Base-by-base conservation (phyloP, 1,140 invertebrate genomes). In the Eufriesea mexicana region DNA sequence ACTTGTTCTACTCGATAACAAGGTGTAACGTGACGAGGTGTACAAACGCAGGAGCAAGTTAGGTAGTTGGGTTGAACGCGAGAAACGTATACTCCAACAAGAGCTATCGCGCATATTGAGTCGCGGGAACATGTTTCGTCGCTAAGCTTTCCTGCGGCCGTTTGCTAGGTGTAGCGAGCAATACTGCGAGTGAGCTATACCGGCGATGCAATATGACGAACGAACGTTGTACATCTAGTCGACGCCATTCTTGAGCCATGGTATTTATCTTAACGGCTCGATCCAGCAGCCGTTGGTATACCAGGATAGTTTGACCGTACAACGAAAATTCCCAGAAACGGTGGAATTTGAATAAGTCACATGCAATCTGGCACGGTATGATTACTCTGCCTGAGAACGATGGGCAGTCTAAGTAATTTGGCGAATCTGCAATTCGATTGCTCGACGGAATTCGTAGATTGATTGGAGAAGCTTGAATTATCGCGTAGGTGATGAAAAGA, bases 201-300 rank as follows among this genome's bases (percentile, higher is more conserved):
- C 47, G 28, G 73, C 68, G 82, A 87, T 87, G 86, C 84, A 66
- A 83, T 83, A 78, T 78, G 74, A 70, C 66, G 80, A 75, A 83
- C 67, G 74, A 78, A 78, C 59, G 51, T 54, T 51, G 62, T 51
- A 55, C 28, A n/a, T 54, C 64, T 68, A 55, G 45, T 25, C 45
- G 54, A 74, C 72, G 74, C 55, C 64, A 83, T 83, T 68, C 74
- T 83, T 68, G 80, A 67, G 71, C 76, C 57, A 61, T 83, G 85
- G 86, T 87, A 87, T 87, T 87, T 87, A 87, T 87, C 86, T 87
- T 86, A 76, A 76, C 57, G 57, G 80, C 79, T 67, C 86, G 80
- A 75, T 78, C 75, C 84, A 80, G 72, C 85, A 66, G 70, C 73
- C 47, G 28, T 35, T 47, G 61, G 78, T 51, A 77, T 85, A 76